Base-by-base conservation (phyloP, 1,140 invertebrate genomes). In the Anthonomus grandis region DNA sequence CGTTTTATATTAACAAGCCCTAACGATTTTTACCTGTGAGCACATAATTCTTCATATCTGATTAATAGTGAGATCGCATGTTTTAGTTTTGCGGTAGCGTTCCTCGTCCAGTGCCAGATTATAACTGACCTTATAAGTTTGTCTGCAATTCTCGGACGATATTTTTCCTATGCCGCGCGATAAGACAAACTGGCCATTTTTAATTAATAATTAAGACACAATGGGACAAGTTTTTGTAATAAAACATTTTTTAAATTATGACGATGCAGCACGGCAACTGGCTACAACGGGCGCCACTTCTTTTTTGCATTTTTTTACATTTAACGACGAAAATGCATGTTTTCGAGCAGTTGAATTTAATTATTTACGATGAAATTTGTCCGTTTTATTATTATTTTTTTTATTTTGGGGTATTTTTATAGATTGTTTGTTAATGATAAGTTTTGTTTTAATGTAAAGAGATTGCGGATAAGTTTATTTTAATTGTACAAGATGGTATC, bases 191-290 rank as follows among this genome's bases (percentile, higher is more conserved):
- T 27, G 49, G 49, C 49, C 38, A 52, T 52, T 52, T 52, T 52
- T 52, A 52, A 52, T 52, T 52, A 52, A 41, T 52, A 52, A 52
- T 52, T 52, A 52, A 52, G 49, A 52, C 49, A 52, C 49, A 52
- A 52, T 52, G 37, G 49, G 49, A 52, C 49, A 52, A 52, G 49
- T 52, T 52, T 42, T 9, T 27, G 23, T 24, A 22, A 25, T 52
- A 52, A 52, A 52, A 39, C 49, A 52, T 52, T 52, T 52, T 52
- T n/a, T 52, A 52, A 52, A 52, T 41, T 52, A 52, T 52, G 24
- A 52, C 49, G 19, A 41, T 42, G n/a, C 18, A 15, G 49, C 49
- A 52, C 49, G 49, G 27, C 49, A 52, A n/a, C n/a, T n/a, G n/a
- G n/a, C n/a, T n/a, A n/a, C n/a, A n/a, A n/a, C n/a, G n/a, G n/a